These are phyloP conservation scores for Nipponia nippon DNA, from an alignment of 2,113 vertebrate species.

Conservation along the genomic window DNA sequence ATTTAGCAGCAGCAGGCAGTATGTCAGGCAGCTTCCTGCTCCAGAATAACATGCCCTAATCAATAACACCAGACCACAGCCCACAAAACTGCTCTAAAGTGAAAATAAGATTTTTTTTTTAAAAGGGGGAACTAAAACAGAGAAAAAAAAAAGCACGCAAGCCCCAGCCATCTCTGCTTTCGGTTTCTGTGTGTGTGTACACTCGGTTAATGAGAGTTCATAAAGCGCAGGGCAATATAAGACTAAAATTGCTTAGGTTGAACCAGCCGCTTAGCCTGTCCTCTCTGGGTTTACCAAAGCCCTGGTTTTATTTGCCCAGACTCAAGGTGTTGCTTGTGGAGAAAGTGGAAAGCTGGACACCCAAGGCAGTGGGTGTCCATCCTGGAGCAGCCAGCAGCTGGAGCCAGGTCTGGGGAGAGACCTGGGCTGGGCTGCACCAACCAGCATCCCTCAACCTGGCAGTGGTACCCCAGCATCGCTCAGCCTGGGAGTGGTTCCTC, in stretches of 20 bases:
- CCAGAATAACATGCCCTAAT: neutral
- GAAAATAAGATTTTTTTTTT: neutral
- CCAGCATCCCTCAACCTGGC: neutral
- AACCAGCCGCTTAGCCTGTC: neutral
- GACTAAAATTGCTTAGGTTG: neutral
- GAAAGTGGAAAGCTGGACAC: neutral
- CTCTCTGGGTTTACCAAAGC: neutral
- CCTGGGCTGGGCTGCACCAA: fast-evolving
- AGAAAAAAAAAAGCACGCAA: fast-evolving
- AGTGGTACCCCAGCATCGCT: fast-evolving
- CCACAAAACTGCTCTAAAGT: neutral
- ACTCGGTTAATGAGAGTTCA: neutral
- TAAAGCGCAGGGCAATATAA: neutral
- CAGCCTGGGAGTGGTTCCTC: fast-evolving
- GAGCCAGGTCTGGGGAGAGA: neutral
- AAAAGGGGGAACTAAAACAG: neutral
- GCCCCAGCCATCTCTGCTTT: neutral
- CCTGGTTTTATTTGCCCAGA: neutral
- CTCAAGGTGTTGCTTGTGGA: neutral
- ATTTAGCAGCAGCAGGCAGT: conserved; percentile 31
- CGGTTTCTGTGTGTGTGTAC: fast-evolving
- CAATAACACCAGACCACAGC: conserved; percentile 12
- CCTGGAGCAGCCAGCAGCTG: neutral
- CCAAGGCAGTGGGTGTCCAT: neutral
- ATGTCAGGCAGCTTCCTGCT: conserved; percentile 33